phyloP scores from a whole-genome alignment of 2,113 vertebrate genomes.

The Takifugu flavidus region DNA sequence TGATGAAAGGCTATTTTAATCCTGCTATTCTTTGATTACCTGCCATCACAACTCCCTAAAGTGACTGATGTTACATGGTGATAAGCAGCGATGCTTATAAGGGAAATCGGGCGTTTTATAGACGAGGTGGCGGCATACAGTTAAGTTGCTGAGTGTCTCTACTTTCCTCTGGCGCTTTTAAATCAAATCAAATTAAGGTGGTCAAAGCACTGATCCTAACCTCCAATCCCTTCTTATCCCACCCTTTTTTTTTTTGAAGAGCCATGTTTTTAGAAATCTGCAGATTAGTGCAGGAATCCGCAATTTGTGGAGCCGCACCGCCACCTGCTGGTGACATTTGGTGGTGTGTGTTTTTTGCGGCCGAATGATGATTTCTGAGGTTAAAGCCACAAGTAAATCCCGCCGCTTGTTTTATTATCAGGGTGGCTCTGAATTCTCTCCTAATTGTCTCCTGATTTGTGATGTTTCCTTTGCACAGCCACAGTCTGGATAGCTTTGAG shows the following conservation, averaged over 20 bases:
- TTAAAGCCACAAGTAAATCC: background rate
- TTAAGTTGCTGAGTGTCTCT: background rate
- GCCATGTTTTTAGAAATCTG: no score
- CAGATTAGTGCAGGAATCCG: background rate
- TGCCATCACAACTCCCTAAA: slow-evolving; percentile 26
- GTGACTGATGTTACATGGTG: background rate
- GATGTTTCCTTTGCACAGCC: slow-evolving; percentile 70
- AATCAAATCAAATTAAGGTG: background rate
- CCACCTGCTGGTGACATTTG: slow-evolving; percentile 47
- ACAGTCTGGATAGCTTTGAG: slow-evolving; percentile 82
- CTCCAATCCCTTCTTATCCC: background rate
- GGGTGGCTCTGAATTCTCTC: background rate
- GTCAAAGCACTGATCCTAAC: background rate
- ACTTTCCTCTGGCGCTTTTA: background rate
- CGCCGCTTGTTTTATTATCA: background rate
- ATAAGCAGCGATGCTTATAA: slow-evolving; percentile 4
- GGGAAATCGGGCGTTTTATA: background rate
- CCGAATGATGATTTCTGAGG: no score
- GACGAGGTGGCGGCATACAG: no score
- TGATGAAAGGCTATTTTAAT: slow-evolving; percentile 38
- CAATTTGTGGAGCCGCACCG: slow-evolving; percentile 5
- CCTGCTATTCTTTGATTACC: slow-evolving; percentile 52
- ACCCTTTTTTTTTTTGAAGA: no score
- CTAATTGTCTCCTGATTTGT: slow-evolving; percentile 54
- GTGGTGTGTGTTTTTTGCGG: background rate